A percentile compares a stretch with the other conserved stretches of the same genome.
phyloP scores from a whole-genome alignment of 2,113 vertebrate species.

The Setophaga coronata region DNA sequence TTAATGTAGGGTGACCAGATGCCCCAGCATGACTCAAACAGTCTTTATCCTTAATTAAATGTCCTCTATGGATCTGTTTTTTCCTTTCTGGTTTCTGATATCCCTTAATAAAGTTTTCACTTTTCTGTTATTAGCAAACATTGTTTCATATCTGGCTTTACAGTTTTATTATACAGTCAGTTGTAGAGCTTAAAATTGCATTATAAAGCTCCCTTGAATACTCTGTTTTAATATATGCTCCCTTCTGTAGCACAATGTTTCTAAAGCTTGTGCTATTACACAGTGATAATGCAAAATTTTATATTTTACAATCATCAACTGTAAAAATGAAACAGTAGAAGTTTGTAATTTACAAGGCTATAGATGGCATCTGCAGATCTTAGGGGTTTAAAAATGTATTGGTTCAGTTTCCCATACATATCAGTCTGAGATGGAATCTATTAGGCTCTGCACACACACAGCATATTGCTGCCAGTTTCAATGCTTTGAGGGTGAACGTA shows the following conservation, averaged over 20 bases:
- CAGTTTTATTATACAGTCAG: constrained; percentile 58
- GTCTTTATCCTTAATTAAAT: constrained; percentile 41
- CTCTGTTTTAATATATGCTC: constrained; percentile 33
- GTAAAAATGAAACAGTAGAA: constrained; percentile 60
- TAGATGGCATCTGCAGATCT: constrained; percentile 62
- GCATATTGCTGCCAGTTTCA: constrained; percentile 11
- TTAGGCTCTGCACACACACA: background rate
- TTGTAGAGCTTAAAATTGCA: constrained; percentile 28
- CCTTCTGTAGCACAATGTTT: constrained; percentile 14
- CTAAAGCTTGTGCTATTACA: constrained; percentile 42
- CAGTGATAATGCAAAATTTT: constrained; percentile 50
- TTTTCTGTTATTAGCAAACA: constrained; percentile 54
- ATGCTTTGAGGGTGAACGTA: constrained; percentile 23
- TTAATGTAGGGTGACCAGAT: constrained; percentile 31
- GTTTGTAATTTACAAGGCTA: constrained; percentile 62
- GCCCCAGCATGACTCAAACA: background rate
- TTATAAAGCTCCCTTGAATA: constrained; percentile 47
- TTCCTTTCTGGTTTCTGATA: background rate
- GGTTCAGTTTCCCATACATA: constrained; percentile 8
- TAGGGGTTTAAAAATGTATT: constrained; percentile 42
- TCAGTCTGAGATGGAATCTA: constrained; percentile 19
- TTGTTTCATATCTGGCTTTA: constrained; percentile 36
- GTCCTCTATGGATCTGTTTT: background rate
- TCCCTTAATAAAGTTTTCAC: constrained; percentile 26
- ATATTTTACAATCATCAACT: constrained; percentile 59